These are phyloP conservation scores for Periophthalmus modestus DNA, from an alignment of 2,113 vertebrate genomes.

Conservation along the genomic window DNA sequence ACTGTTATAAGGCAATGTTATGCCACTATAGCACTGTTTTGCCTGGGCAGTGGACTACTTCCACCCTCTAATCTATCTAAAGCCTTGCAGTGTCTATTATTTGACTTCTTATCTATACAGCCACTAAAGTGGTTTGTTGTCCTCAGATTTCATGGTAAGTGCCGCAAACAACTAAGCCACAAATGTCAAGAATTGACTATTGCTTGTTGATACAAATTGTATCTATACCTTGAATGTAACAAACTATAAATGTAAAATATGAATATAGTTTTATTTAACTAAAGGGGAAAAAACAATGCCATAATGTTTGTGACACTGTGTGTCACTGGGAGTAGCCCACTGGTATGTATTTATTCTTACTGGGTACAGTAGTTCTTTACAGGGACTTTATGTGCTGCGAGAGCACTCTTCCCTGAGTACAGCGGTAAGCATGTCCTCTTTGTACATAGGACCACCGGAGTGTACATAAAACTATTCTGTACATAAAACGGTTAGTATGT, in stretches of 20 bases:
- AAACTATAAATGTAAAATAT: constrained; percentile 90
- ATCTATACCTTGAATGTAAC: constrained; percentile 99
- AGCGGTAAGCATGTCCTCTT: constrained; percentile 77
- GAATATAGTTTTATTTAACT: constrained; percentile 89
- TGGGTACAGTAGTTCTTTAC: constrained; percentile 85
- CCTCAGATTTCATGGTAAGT: constrained; percentile 58
- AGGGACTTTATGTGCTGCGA: constrained; percentile 81
- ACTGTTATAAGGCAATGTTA: background rate
- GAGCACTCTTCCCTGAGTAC: constrained; percentile 78
- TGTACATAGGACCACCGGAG: constrained; percentile 72
- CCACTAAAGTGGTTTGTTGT: constrained; percentile 20
- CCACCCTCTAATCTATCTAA: constrained; percentile 13
- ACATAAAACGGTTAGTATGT: constrained; percentile 43
- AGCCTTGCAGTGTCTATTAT: constrained; percentile 10
- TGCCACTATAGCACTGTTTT: constrained; percentile 8
- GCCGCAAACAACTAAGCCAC: constrained; percentile 91
- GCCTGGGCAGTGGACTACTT: constrained; percentile 27
- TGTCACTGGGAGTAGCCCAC: constrained; percentile 96
- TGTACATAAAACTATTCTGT: constrained; percentile 53
- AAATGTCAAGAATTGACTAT: constrained; percentile 98
- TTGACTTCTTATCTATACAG: constrained; percentile 12
- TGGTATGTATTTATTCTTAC: constrained; percentile 82
- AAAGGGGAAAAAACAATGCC: constrained; percentile 77
- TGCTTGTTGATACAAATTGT: constrained; percentile 99
- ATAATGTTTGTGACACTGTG: constrained; percentile 95